Conservation (phyloP, 1,140 invertebrate genomes). For the Heliothis virescens region DNA sequence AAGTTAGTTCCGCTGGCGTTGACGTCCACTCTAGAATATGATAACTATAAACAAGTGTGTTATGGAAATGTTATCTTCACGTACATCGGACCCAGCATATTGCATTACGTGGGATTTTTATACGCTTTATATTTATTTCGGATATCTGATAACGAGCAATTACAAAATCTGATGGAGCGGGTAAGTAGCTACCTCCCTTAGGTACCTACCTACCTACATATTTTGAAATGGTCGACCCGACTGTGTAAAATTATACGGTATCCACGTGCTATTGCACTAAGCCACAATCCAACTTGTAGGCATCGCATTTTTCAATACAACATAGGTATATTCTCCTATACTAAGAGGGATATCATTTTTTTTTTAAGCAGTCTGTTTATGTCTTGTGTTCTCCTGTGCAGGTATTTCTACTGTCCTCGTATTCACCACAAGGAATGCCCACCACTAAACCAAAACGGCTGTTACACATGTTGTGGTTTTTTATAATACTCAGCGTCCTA, state of each 20-base stretch:
- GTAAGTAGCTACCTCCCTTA: slow-evolving; percentile 82
- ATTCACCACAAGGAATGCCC: slow-evolving; percentile 87
- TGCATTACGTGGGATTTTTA: slow-evolving; percentile 92
- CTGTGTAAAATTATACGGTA: too few species aligned
- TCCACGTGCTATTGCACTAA: neutral
- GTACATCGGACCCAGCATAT: slow-evolving; percentile 91
- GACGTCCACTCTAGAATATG: slow-evolving; percentile 74
- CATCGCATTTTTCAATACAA: neutral
- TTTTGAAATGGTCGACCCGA: too few species aligned
- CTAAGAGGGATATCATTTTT: too few species aligned
- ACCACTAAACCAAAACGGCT: slow-evolving; percentile 88
- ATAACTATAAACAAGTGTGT: slow-evolving; percentile 87
- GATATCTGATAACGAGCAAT: slow-evolving; percentile 94
- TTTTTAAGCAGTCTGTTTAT: too few species aligned
- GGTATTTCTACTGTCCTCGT: slow-evolving; percentile 89
- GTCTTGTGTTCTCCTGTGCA: slow-evolving; percentile 60
- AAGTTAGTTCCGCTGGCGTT: slow-evolving; percentile 84
- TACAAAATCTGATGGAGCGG: slow-evolving; percentile 96
- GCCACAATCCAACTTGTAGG: too few species aligned
- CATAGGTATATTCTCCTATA: slow-evolving; percentile 10
- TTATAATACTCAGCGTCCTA: slow-evolving; percentile 88
- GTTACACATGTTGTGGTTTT: slow-evolving; percentile 90
- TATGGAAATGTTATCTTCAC: slow-evolving; percentile 90
- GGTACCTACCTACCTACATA: too few species aligned
- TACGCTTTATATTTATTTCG: slow-evolving; percentile 93